Evolutionary conservation across 2,113 vertebrate genomes (phyloP), one percentile per base, ranked within the genome.

Genomic region (Lanius ludovicianus): DNA sequence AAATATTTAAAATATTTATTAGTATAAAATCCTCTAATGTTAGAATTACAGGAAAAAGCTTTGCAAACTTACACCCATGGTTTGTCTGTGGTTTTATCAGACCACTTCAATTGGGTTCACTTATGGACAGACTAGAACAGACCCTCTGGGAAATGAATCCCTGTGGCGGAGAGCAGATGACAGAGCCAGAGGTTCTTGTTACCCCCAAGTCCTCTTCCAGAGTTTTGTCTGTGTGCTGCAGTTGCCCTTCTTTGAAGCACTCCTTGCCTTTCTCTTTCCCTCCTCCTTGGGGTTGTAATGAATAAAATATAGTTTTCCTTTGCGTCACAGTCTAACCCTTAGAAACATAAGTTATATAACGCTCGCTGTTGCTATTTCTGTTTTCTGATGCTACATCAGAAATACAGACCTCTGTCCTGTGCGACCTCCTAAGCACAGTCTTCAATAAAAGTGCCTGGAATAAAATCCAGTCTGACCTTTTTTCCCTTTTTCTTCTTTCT

Each of bases 291-390:
- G 23, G n/a, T 20, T 55, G 22, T 49, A 49, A 84, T 84, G 74
- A 90, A 81, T 84, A 71, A 75, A 83, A 68, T 71, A 55, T 23
- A 44, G 21, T 63, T 81, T 84, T 84, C 69, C 56, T 62, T 57
- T 84, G 28, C 31, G 11, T 85, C 65, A 25, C 30, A 44, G 62
- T 33, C 70, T 67, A 70, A 75, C 70, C 52, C 70, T 69, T 79
- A 65, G 65, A 37, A 68, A 73, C 49, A 6, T 25, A 39, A 42
- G 37, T 64, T 91, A 74, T 39, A 6, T 82, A 86, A 74, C 2
- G 17, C 35, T 70, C 6, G 9, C 39, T 59, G 78, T 49, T 87
- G 49, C 49, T 94, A 81, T 81, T 94, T 93, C 87, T 90, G 41
- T 42, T 88, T 85, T 71, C 52, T 84, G 69, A 52, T 69, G 74